Conservation (phyloP, 1,140 invertebrate species). For the Cataglyphis hispanica region DNA sequence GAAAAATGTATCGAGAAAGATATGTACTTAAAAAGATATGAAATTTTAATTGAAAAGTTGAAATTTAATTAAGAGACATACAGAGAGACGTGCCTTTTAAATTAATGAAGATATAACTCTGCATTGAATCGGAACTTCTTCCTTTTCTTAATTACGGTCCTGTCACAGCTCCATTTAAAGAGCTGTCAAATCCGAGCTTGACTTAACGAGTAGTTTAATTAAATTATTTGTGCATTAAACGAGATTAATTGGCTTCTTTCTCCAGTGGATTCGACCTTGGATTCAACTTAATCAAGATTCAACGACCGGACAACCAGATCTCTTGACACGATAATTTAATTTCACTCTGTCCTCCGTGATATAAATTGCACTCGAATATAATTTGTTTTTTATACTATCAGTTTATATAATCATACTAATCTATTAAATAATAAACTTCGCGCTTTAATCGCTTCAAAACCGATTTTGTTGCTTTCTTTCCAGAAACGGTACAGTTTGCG, state of each 20-base stretch:
- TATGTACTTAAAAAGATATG: background rate
- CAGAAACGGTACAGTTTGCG: background rate
- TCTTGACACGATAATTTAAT: background rate
- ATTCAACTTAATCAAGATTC: conserved; percentile 35
- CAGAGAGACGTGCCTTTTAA: background rate
- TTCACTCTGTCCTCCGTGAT: background rate
- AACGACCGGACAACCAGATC: background rate
- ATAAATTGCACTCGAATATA: background rate
- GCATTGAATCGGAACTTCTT: conserved; percentile 1
- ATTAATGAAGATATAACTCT: conserved; percentile 32
- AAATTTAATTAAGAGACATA: background rate
- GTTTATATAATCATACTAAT: background rate
- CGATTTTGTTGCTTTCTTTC: background rate
- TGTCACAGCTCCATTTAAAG: conserved; percentile 30
- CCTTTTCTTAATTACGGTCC: conserved; percentile 30
- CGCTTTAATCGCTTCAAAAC: background rate
- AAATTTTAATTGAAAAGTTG: background rate
- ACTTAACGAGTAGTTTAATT: conserved; percentile 30
- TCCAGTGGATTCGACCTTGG: background rate
- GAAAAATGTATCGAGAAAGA: background rate
- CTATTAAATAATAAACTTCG: background rate
- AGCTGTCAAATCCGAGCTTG: conserved; percentile 39
- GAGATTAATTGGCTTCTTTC: conserved; percentile 37
- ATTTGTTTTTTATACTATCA: background rate
- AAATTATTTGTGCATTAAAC: conserved; percentile 35